phyloP scores from a whole-genome alignment of 2,888 invertebrate genomes.

The Ditula angustiorana region DNA sequence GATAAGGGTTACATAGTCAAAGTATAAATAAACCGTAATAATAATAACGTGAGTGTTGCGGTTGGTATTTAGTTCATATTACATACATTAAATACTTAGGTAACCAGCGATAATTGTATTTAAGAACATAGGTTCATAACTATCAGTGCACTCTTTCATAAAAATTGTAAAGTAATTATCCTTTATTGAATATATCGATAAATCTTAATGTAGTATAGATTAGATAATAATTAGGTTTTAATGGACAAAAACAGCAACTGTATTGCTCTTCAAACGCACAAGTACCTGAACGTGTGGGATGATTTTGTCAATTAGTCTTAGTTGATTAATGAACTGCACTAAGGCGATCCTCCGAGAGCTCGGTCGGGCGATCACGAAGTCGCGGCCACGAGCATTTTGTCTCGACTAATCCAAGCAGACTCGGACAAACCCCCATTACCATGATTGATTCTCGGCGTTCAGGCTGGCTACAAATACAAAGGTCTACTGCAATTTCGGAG shows the following conservation, averaged over 20 bases:
- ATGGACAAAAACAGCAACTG: background rate
- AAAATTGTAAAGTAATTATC: too few relatives aligned
- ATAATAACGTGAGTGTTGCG: too few relatives aligned
- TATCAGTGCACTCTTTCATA: too few relatives aligned
- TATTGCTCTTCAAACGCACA: background rate
- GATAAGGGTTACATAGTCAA: background rate
- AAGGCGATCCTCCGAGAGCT: background rate
- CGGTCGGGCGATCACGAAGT: slow-evolving; percentile 48
- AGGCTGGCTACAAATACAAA: slow-evolving; percentile 78
- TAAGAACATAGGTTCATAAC: too few relatives aligned
- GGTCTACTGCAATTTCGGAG: slow-evolving; percentile 74
- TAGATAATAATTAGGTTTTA: too few relatives aligned
- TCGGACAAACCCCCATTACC: slow-evolving; percentile 78
- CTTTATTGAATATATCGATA: too few relatives aligned
- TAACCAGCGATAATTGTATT: too few relatives aligned
- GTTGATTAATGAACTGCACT: background rate
- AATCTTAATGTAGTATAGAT: too few relatives aligned
- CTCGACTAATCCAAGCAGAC: slow-evolving; percentile 75
- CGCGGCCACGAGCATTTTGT: slow-evolving; percentile 58
- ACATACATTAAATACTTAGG: too few relatives aligned
- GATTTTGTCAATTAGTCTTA: background rate
- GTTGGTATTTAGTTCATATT: too few relatives aligned
- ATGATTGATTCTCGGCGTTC: slow-evolving; percentile 78
- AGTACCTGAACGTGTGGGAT: background rate
- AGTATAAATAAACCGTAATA: background rate